These are phyloP conservation scores for Aphelinus certus DNA, from an alignment of 1,140 invertebrate species.

Conservation along the genomic window DNA sequence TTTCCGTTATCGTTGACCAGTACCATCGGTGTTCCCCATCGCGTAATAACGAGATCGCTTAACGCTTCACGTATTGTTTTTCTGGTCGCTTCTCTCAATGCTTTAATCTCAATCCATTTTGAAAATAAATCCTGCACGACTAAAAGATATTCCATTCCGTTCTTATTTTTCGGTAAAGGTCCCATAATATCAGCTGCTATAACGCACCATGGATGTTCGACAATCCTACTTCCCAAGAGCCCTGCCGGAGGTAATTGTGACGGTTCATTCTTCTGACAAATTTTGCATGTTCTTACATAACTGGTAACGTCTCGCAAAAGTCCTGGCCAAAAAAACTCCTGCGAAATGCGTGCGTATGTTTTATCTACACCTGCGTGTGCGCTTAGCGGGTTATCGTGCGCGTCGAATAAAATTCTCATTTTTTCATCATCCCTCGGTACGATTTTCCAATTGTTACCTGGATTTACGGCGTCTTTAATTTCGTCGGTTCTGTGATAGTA, in stretches of 20 bases:
- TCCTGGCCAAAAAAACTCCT: conserved; percentile 49
- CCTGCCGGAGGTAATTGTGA: conserved; percentile 14
- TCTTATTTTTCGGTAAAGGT: conserved; percentile 13
- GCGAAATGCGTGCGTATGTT: conserved; percentile 36
- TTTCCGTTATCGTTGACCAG: conserved; percentile 47
- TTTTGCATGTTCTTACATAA: conserved; percentile 16
- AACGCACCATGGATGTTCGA: conserved; percentile 38
- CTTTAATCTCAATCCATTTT: conserved; percentile 37
- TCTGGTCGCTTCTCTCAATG: conserved; percentile 34
- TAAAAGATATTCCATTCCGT: conserved; percentile 24
- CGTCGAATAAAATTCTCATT: conserved; percentile 36
- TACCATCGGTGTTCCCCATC: conserved; percentile 31
- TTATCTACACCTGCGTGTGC: conserved; percentile 51
- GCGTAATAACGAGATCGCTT: conserved; percentile 12
- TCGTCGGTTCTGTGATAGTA: conserved; percentile 30
- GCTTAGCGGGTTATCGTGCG: conserved; percentile 35
- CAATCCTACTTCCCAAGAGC: conserved; percentile 29
- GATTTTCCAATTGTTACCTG: conserved; percentile 44
- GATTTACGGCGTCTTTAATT: conserved; percentile 14
- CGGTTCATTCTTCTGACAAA: conserved; percentile 42
- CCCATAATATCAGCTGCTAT: conserved; percentile 25
- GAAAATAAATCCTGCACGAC: conserved; percentile 41
- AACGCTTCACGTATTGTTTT: conserved; percentile 22
- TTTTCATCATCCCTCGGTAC: conserved; percentile 42
- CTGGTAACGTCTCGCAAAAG: conserved; percentile 43